Base-by-base conservation (phyloP, 2,113 vertebrate species). In the Theristicus caerulescens region DNA sequence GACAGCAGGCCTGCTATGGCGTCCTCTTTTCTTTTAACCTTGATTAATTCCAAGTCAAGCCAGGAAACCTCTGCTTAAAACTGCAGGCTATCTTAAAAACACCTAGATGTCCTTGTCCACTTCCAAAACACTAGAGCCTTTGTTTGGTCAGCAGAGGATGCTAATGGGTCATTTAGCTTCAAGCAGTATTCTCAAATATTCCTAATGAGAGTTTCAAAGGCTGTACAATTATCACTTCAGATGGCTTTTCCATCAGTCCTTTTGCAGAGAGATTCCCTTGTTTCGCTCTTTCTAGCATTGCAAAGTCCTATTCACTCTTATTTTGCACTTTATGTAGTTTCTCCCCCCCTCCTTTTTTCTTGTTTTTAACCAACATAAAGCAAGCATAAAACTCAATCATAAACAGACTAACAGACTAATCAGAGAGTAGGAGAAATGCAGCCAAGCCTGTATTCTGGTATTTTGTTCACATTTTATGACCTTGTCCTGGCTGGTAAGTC, bases 81-180 rank as follows among this genome's bases (percentile, higher is more conserved):
- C 22, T 82, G 25, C 42, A 84, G 61, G 32, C 10, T 64, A 4
- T 54, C 34, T 57, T 49, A 74, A 67, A 67, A 15, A 32, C 18
- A 81, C 21, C 44, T 36, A 13, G 15, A 52, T 42, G 66, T 32
- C 49, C 52, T 88, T n/a, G 34, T 15, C 36, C 38, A 36, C 31
- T 44, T 71, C 11, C 10, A 31, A 80, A 93, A 40, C 0, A 2
- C 27, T 65, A 90, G 70, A 94, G 34, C 46, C 82, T 29, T n/a
- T 42, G 8, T 86, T 90, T 76, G 64, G 92, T 90, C 94, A 96
- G 93, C 88, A 94, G 79, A 93, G 74, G 92, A 96, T 93, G 94
- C 90, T 93, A 77, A 77, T 34, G 82, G 88, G 74, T 88, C 82
- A 88, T 58, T 94, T 42, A 94, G 51, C 62, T 86, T 82, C 40